Base-by-base conservation (phyloP, 2,888 invertebrate species). In the Stictocephala bisonia region DNA sequence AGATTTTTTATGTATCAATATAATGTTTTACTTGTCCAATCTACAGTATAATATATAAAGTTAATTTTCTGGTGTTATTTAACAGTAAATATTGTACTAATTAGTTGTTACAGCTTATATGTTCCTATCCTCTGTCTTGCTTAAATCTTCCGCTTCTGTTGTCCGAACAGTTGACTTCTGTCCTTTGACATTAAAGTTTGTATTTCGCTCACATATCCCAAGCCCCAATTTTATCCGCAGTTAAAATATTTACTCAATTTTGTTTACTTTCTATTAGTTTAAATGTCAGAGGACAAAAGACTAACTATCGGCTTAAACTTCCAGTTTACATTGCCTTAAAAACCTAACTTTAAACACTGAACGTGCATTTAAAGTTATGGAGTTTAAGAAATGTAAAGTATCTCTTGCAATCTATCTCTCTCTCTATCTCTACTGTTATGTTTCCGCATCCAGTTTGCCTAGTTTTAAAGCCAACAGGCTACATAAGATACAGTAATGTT, bases 401-500 rank as follows among this genome's bases (percentile, higher is more conserved):
- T 18, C 60, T 60, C 35, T 60, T 27, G 60, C 60, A 35, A 68
- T 41, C 35, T 68, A 44, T 15, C 44, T 18, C 26, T 15, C 22
- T 22, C 48, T 53, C 40, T 53, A 40, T 53, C 50, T 56, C 69
- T 53, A 69, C 35, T 69, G 70, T 71, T 71, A 58, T 56, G 56
- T 71, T 71, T 71, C 70, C 44, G 70, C 70, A 58, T 71, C 56
- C 70, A 64, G 64, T 64, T 64, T 71, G 70, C 70, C 70, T 71
- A 71, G 70, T 71, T 71, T 66, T 71, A 41, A 71, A 71, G 40
- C 41, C 70, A 26, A 22, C 22, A 50, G 70, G 70, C 70, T 71
- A 71, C 70, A 60, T 73, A 73, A 73, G 73, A 73, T 73, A 73
- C 73, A 73, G 73, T 73, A 73, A 73, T 73, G 73, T 73, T 73